These are phyloP conservation scores for Ia io DNA, from an alignment of 2,113 vertebrate species.

Conservation along the genomic window DNA sequence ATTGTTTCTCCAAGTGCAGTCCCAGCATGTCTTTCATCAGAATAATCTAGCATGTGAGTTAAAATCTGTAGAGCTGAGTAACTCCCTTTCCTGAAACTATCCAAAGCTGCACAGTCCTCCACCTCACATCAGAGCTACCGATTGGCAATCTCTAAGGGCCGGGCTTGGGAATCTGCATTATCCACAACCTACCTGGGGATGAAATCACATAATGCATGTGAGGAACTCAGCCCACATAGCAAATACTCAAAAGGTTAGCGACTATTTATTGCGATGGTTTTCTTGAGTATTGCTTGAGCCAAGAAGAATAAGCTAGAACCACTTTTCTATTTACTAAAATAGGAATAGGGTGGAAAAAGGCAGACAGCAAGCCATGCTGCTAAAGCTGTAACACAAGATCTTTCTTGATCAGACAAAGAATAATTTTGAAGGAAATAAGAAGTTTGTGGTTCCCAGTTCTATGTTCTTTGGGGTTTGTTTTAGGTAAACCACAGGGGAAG, in stretches of 20 bases:
- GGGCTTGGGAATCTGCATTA: no score
- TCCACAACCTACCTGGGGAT: not conserved
- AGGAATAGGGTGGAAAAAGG: not conserved
- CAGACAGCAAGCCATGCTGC: not conserved
- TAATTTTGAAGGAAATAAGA: slow-evolving; percentile 55
- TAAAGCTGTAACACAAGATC: not conserved
- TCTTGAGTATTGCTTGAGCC: not conserved
- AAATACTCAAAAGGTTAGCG: not conserved
- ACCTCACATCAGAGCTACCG: not conserved
- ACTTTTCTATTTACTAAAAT: not conserved
- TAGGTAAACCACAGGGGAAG: slow-evolving; percentile 49
- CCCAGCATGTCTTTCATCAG: not conserved
- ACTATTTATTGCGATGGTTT: not conserved
- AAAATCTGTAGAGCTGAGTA: not conserved
- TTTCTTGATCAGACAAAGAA: not conserved
- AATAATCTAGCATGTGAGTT: not conserved
- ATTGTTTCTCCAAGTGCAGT: not conserved
- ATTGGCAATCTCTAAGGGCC: not conserved
- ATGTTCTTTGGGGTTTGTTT: slow-evolving; percentile 26
- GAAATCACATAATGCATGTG: not conserved
- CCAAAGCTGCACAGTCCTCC: not conserved
- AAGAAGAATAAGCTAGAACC: not conserved
- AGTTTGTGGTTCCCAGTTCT: slow-evolving; percentile 11
- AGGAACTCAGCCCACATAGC: not conserved
- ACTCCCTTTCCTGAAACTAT: not conserved